Conservation (phyloP, 2,113 vertebrate genomes). For the Gadus chalcogrammus region DNA sequence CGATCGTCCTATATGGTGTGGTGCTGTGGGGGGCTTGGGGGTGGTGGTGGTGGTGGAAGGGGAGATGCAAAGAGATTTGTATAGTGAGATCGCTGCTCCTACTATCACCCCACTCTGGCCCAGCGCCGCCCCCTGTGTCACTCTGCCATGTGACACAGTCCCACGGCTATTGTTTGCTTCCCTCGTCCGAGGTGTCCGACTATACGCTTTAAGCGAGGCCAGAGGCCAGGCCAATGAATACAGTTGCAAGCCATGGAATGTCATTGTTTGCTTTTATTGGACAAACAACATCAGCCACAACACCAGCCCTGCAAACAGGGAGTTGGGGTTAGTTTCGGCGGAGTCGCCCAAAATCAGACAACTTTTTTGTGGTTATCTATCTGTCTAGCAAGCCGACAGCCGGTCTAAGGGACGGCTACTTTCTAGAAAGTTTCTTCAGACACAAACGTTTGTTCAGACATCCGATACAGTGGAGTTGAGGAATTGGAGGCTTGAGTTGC, state of each 20-base stretch:
- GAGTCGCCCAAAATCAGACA: conserved; percentile 16
- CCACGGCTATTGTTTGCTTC: conserved; percentile 57
- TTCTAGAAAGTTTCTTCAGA: too few species aligned
- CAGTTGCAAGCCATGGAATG: conserved; percentile 76
- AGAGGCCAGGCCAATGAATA: conserved; percentile 59
- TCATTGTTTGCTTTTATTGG: conserved; percentile 69
- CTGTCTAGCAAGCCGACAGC: conserved; percentile 18
- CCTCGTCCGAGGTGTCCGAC: conserved; percentile 51
- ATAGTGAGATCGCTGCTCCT: background rate
- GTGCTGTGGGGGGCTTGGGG: background rate
- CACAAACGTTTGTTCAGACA: background rate
- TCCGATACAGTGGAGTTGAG: conserved; percentile 2
- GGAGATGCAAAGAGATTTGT: too few species aligned
- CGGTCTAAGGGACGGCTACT: background rate
- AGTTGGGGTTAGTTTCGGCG: conserved; percentile 43
- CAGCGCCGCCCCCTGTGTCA: conserved; percentile 8
- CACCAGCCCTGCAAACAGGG: conserved; percentile 55
- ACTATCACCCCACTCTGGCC: conserved; percentile 41
- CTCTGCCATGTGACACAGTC: conserved; percentile 49
- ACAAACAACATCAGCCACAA: conserved; percentile 48
- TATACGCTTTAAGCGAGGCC: conserved; percentile 49
- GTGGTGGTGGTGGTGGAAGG: background rate
- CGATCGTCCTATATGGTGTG: conserved; percentile 10
- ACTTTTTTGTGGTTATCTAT: conserved; percentile 3
- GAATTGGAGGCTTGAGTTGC: too few species aligned